Conservation (phyloP, 2,888 invertebrate species). For the Acrocyrtus sp. region DNA sequence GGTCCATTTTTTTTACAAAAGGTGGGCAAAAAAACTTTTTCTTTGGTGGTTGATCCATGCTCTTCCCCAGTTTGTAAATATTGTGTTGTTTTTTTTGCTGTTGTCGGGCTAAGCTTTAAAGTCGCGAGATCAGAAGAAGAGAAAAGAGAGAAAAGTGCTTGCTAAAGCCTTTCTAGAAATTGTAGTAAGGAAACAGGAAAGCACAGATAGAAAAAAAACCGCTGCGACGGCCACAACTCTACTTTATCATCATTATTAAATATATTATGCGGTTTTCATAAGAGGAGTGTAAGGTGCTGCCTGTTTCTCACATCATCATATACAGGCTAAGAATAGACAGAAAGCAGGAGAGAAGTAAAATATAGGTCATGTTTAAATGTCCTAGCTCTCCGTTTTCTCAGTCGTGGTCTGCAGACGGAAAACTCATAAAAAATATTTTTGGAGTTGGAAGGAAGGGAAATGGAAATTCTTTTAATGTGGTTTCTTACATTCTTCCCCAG, state of each 20-base stretch:
- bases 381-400: conserved; percentile 5
- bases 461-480: conserved; percentile 46
- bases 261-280: conserved; percentile 9
- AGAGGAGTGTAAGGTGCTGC: not conserved
- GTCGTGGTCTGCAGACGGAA: not conserved
- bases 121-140: not conserved
- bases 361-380: conserved; percentile 32
- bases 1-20: not conserved
- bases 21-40: too few species aligned
- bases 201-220: not conserved
- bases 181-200: not conserved
- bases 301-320: not conserved
- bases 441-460: conserved; percentile 8
- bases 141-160: not conserved
- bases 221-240: not conserved
- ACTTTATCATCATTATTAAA: conserved; percentile 3
- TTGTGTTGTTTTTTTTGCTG: not conserved
- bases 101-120: not conserved
- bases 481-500: conserved; percentile 27
- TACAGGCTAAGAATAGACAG: not conserved
- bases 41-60: not conserved
- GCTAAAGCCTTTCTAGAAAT: not conserved
- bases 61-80: not conserved
- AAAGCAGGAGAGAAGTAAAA: conserved; percentile 15
- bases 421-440: too few species aligned